Evolutionary conservation across 1,140 invertebrate genomes (phyloP).

Genomic region (Anoplophora glabripennis): DNA sequence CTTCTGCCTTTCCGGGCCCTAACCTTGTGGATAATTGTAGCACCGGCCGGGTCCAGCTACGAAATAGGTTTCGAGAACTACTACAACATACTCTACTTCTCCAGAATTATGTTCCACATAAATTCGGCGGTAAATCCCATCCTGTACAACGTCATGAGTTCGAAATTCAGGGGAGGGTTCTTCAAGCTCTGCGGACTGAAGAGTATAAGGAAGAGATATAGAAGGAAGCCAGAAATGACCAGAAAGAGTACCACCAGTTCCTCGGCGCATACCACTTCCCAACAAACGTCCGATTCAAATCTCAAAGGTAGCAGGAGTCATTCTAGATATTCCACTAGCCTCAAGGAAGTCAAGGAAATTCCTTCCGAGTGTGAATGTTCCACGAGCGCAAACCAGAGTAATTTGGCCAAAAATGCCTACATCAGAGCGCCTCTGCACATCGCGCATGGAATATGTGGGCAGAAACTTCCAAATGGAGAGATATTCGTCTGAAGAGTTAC

Average conservation of each 20-base stretch:
- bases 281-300: conserved; percentile 44
- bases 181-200: conserved; percentile 56
- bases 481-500: conserved; percentile 37
- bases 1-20: conserved; percentile 82
- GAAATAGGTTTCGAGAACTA: conserved; percentile 73
- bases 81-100: conserved; percentile 83
- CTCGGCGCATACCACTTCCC: conserved; percentile 43
- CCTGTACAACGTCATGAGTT: conserved; percentile 87
- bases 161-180: conserved; percentile 84
- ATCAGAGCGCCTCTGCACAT: conserved; percentile 34
- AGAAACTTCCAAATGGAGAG: conserved; percentile 35
- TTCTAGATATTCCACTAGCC: conserved; percentile 34
- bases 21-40: conserved; percentile 79
- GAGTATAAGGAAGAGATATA: conserved; percentile 28
- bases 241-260: conserved; percentile 46
- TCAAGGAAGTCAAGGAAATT: conserved; percentile 39
- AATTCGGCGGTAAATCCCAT: conserved; percentile 90
- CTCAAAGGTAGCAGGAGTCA: conserved; percentile 36
- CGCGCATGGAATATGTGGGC: conserved; percentile 20
- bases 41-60: conserved; percentile 59
- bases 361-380: conserved; percentile 22
- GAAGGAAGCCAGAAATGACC: conserved; percentile 37
- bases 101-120: conserved; percentile 81
- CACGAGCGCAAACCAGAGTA: conserved; percentile 17
- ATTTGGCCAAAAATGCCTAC: conserved; percentile 27